phyloP scores from a whole-genome alignment of 2,888 invertebrate genomes.

The Metallyticus violacea region DNA sequence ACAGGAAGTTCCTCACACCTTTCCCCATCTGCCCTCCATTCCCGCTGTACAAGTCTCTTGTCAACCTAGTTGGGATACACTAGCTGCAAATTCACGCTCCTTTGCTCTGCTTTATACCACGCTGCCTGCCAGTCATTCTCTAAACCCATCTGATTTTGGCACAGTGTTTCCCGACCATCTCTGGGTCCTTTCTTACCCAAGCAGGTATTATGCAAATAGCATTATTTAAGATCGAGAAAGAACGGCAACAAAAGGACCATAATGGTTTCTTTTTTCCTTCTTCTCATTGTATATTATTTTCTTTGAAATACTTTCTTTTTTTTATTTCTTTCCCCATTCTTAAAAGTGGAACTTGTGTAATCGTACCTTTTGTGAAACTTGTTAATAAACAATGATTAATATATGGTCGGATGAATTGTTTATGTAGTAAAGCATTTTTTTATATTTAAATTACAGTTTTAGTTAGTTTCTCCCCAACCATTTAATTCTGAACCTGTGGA shows the following conservation, averaged over 20 bases:
- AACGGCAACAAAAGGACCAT: constrained; percentile 18
- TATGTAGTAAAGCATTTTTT: not conserved
- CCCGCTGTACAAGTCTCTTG: constrained; percentile 5
- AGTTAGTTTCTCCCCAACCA: not conserved
- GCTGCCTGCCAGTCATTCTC: not conserved
- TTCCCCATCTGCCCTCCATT: not conserved
- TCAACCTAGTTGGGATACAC: not conserved
- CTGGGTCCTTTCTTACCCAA: not conserved
- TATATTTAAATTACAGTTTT: not conserved
- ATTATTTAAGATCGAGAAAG: not conserved
- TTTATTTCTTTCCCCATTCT: constrained; percentile 21
- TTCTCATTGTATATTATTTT: constrained; percentile 28
- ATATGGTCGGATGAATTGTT: constrained; percentile 18
- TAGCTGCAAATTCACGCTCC: constrained; percentile 9
- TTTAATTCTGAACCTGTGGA: not conserved
- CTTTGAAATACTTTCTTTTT: not conserved
- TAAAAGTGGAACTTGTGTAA: constrained; percentile 32
- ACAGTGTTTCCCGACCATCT: not conserved
- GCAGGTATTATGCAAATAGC: not conserved
- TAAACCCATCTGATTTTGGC: not conserved
- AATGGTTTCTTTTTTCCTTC: constrained; percentile 21
- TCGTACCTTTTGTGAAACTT: constrained; percentile 32
- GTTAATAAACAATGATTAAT: constrained; percentile 33
- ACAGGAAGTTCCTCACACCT: constrained; percentile 25
- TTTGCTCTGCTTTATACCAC: not conserved